Base-by-base conservation (phyloP, 2,797 vertebrate species). In the Menidia menidia region DNA sequence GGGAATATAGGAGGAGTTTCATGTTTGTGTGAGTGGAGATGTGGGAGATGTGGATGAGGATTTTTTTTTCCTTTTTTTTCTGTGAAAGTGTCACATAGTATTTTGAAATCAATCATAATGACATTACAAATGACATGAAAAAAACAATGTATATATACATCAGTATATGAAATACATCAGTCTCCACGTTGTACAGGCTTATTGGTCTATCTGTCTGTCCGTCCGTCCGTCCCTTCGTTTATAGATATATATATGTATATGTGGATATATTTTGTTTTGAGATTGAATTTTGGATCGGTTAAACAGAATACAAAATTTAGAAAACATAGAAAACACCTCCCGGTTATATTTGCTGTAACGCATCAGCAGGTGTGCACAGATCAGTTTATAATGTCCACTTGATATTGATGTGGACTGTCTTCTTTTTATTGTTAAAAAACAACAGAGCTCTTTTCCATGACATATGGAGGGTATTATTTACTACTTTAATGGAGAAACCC, bases 1-100 rank as follows among this genome's bases (percentile, higher is more conserved):
- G 56, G 53, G 69, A 82, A 68, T 59, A 71, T 77, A 65, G 79
- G 57, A 71, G 78, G 76, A 83, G 80, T 41, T 35, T 25, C 64
- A 72, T 82, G 78, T 64, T 55, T 75, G 54, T 77, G 59, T 65
- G 55, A 65, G 63, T 57, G 54, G 66, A 82, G 63, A 73, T 45
- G 48, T 68, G 63, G 55, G 64, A 81, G 77, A 80, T 68, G 51
- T 62, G 61, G 67, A 56, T 70, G 66, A 83, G 72, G 71, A 73
- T 56, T 62, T 57, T 51, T 55, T 11, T 31, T 5, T 45, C 33
- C 42, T 12, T 32, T 7, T 68, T 44, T 45, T 64, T 64, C 12
- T 64, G 8, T 50, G 18, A 44, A 2, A 6, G 19, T 44, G 18
- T 68, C 4, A 47, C 55, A 7, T 50, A 54, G 39, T 64, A 13